Evolutionary conservation across 2,113 vertebrate species (phyloP).

Genomic region (Trichechus manatus): DNA sequence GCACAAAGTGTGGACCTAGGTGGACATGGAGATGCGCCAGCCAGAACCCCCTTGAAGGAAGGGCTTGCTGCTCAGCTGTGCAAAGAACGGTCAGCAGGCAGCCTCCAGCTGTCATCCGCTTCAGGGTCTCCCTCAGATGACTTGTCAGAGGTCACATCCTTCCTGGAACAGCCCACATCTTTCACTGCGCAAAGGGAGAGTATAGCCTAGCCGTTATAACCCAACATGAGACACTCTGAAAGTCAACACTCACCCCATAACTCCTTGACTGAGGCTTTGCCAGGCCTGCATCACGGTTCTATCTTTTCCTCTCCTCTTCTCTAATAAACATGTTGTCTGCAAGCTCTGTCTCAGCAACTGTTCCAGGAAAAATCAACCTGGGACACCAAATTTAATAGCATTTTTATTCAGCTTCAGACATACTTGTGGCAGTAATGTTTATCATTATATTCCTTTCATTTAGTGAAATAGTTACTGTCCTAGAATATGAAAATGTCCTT

Average conservation of each 20-base stretch:
- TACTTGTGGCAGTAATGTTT: conserved; percentile 14
- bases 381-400: conserved; percentile 3
- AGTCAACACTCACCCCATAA: conserved; percentile 39
- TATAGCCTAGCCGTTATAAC: neutral
- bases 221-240: neutral
- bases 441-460: conserved; percentile 54
- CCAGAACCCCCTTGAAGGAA: conserved; percentile 4
- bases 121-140: neutral
- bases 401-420: conserved; percentile 35
- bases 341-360: conserved; percentile 1
- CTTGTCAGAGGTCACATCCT: neutral
- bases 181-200: conserved; percentile 7
- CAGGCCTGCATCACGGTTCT: neutral
- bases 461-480: neutral
- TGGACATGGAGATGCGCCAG: neutral
- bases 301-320: conserved; percentile 6
- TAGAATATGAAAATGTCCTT: conserved; percentile 41
- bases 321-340: conserved; percentile 9
- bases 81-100: neutral
- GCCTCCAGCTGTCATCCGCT: neutral
- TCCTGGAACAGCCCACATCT: neutral
- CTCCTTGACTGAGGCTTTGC: neutral
- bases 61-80: neutral
- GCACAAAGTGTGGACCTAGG: neutral
- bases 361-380: neutral